These are phyloP conservation scores for Paramormyrops kingsleyae DNA, from an alignment of 2,113 vertebrate genomes.

Conservation along the genomic window DNA sequence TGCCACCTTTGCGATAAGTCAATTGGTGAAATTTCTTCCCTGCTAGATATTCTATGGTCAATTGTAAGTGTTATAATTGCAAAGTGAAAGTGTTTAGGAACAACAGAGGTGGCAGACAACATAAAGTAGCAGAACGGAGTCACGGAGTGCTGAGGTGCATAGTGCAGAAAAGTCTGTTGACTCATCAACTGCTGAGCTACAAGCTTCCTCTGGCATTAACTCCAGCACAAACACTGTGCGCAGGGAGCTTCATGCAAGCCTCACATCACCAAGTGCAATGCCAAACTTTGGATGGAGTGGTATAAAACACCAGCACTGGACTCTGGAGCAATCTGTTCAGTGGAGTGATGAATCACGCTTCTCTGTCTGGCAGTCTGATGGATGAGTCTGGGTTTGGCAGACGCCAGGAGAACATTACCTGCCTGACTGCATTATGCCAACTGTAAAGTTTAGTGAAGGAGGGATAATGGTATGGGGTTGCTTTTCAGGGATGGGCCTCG, in stretches of 20 bases:
- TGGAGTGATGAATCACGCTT: background rate
- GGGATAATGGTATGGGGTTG: background rate
- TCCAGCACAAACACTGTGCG: background rate
- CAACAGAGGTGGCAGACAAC: background rate
- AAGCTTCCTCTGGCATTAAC: background rate
- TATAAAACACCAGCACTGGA: background rate
- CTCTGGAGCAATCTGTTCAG: background rate
- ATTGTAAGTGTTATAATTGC: background rate
- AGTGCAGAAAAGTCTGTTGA: background rate
- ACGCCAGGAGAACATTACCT: background rate
- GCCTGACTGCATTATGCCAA: background rate
- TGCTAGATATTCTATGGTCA: background rate
- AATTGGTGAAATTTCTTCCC: background rate
- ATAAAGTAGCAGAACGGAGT: background rate
- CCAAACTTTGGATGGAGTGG: background rate
- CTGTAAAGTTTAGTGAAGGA: background rate
- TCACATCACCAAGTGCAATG: background rate
- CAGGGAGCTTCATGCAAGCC: background rate
- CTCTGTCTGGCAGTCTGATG: background rate
- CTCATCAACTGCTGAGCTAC: background rate
- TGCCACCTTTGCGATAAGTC: background rate
- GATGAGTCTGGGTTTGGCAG: background rate
- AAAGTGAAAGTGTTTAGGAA: background rate
- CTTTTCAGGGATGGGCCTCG: background rate
- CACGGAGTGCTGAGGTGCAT: background rate